These are phyloP conservation scores for Monopis laevigella DNA, from an alignment of 2,888 invertebrate species.

Conservation along the genomic window DNA sequence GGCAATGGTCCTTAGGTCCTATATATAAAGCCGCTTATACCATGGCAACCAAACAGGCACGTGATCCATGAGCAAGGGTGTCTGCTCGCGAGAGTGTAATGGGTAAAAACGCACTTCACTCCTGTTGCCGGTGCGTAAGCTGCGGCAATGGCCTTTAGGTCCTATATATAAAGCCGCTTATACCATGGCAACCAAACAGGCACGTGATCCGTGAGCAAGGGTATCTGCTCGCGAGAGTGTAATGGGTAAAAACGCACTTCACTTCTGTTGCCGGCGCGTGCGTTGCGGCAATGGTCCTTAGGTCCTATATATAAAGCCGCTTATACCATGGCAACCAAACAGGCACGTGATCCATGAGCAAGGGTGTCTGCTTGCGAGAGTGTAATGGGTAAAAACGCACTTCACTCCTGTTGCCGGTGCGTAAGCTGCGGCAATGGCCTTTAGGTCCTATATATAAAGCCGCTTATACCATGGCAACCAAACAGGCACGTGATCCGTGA, in stretches of 20 bases:
- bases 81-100: conserved; percentile 91
- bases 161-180: too few relatives aligned
- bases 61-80: conserved; percentile 96
- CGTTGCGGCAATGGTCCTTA: conserved; percentile 86
- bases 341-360: too few relatives aligned
- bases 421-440: too few relatives aligned
- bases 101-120: conserved; percentile 90
- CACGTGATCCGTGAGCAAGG: conserved; percentile 93
- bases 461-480: too few relatives aligned
- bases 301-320: too few relatives aligned
- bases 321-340: too few relatives aligned
- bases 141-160: conserved; percentile 90
- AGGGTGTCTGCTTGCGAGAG: too few relatives aligned
- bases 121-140: conserved; percentile 87
- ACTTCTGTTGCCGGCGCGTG: conserved; percentile 86
- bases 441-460: too few relatives aligned
- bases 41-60: conserved; percentile 79
- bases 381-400: too few relatives aligned
- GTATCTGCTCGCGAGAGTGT: conserved; percentile 92
- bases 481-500: too few relatives aligned
- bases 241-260: conserved; percentile 93
- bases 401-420: too few relatives aligned
- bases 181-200: conserved; percentile 78
- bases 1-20: conserved; percentile 92
- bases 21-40: too few relatives aligned